A percentile compares a stretch with the other conserved stretches of the same genome.
Conservation (phyloP, 2,113 vertebrate species). For the Passer domesticus region DNA sequence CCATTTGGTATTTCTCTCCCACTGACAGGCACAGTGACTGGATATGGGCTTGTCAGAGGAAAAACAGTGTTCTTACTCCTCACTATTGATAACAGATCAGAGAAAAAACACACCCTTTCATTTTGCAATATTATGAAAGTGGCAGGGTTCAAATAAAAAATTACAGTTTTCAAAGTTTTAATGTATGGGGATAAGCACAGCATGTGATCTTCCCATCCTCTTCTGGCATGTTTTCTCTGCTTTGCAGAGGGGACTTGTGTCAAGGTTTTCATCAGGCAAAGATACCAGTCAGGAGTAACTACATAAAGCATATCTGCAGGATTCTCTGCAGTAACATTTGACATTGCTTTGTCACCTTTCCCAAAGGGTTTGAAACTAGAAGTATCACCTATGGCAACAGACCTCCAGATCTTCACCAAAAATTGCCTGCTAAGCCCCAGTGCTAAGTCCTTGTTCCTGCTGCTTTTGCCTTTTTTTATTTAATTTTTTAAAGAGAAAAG, state of each 20-base stretch:
- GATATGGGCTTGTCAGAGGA: not conserved
- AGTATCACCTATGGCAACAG: not conserved
- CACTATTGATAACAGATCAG: not conserved
- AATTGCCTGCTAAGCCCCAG: not conserved
- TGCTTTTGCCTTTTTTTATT: not conserved
- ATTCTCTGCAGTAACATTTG: not conserved
- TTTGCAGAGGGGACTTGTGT: not conserved
- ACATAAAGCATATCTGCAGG: not conserved
- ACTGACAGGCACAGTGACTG: conserved; percentile 26
- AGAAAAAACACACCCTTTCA: not conserved
- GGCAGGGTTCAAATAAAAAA: not conserved
- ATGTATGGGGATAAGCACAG: not conserved
- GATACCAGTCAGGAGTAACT: not conserved
- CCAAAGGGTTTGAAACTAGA: not conserved
- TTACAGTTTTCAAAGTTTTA: not conserved
- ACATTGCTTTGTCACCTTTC: not conserved
- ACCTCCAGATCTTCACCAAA: not conserved
- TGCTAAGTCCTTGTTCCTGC: not conserved
- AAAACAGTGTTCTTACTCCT: not conserved
- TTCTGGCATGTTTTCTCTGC: not conserved
- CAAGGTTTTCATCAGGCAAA: not conserved
- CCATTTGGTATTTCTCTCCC: conserved; percentile 43
- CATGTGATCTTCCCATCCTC: not conserved
- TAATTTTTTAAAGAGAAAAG: not conserved
- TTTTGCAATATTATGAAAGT: not conserved